A percentile compares a stretch with the other conserved stretches of the same genome.
phyloP scores from a whole-genome alignment of 2,888 invertebrate species.

The Dolomedes plantarius region DNA sequence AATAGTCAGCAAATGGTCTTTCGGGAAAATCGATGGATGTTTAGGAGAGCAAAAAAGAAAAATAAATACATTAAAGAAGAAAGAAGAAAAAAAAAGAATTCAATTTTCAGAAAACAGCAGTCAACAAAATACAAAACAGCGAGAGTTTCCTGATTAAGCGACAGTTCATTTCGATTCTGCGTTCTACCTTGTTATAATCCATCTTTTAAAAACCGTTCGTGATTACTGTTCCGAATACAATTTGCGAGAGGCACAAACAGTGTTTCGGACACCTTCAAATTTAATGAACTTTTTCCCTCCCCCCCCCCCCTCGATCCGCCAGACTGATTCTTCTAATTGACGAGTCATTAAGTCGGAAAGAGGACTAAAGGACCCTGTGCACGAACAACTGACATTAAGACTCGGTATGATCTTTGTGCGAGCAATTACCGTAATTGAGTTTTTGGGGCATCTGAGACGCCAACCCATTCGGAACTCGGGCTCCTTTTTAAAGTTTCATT shows the following conservation, averaged over 20 bases:
- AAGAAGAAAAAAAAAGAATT: neutral
- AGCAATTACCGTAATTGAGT: constrained; percentile 64
- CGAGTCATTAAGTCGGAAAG: constrained; percentile 30
- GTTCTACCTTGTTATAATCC: constrained; percentile 13
- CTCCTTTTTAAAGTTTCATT: constrained; percentile 16
- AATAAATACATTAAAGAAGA: neutral
- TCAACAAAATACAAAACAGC: neutral
- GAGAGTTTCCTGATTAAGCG: neutral
- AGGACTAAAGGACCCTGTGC: constrained; percentile 26
- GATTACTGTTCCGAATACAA: constrained; percentile 27
- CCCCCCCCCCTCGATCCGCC: constrained; percentile 11
- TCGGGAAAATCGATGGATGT: no score
- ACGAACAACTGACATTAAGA: constrained; percentile 65
- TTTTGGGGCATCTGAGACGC: constrained; percentile 17
- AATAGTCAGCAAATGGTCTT: no score
- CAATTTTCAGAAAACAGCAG: neutral
- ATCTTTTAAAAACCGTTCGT: constrained; percentile 19
- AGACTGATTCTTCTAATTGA: constrained; percentile 49
- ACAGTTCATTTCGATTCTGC: neutral
- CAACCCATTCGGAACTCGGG: constrained; percentile 8
- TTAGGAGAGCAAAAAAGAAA: neutral
- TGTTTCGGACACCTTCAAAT: constrained; percentile 43
- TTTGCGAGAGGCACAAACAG: constrained; percentile 1
- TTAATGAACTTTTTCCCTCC: constrained; percentile 38
- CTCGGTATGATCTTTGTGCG: constrained; percentile 49